Percentiles rank a stretch among this genome's conserved stretches.
Evolutionary conservation across 2,888 invertebrate genomes (phyloP).

Genomic region (Sminthurides aquaticus): DNA sequence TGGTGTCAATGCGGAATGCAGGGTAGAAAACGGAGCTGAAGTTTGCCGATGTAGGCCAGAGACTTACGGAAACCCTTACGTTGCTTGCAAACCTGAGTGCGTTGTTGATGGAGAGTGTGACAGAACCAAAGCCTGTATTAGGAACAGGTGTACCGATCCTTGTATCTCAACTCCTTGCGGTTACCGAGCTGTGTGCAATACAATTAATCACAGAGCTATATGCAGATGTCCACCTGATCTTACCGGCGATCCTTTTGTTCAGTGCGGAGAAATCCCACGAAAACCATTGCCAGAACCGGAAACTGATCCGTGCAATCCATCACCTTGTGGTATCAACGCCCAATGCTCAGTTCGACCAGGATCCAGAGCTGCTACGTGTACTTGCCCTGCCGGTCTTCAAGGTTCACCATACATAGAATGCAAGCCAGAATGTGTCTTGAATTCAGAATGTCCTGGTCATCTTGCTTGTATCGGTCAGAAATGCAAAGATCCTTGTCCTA

Average conservation of each 20-base stretch:
- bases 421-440: conserved; percentile 67
- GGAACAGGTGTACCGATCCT: conserved; percentile 67
- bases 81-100: conserved; percentile 56
- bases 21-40: conserved; percentile 35
- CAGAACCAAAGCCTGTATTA: conserved; percentile 60
- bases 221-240: conserved; percentile 54
- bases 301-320: conserved; percentile 70
- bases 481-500: conserved; percentile 74
- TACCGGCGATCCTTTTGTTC: conserved; percentile 44
- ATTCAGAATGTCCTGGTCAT: conserved; percentile 76
- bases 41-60: conserved; percentile 42
- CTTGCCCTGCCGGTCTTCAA: conserved; percentile 55
- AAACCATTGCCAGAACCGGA: conserved; percentile 29
- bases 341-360: conserved; percentile 66
- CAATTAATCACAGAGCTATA: conserved; percentile 64
- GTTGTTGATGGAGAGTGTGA: conserved; percentile 75
- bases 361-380: conserved; percentile 57
- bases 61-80: conserved; percentile 51
- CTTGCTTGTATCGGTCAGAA: conserved; percentile 69
- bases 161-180: conserved; percentile 59
- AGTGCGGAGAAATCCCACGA: conserved; percentile 39
- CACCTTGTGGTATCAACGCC: conserved; percentile 75
- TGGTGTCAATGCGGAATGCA: conserved; percentile 67
- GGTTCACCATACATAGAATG: conserved; percentile 43
- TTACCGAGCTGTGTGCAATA: conserved; percentile 60